Conservation (phyloP, 2,113 vertebrate species). For the Vulpes vulpes region DNA sequence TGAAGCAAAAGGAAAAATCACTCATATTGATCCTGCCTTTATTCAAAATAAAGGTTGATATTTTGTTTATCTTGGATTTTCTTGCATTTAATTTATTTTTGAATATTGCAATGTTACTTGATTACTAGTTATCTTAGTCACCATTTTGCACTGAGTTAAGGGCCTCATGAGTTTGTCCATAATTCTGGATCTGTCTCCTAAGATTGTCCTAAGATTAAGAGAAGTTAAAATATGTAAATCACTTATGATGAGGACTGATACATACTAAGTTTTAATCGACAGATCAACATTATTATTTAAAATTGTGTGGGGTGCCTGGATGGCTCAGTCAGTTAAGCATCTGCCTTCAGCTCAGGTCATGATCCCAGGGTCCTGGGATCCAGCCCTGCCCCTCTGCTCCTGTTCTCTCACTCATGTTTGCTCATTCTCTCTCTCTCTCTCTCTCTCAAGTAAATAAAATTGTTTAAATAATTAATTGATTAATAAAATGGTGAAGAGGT, state of each 20-base stretch:
- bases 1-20: not conserved
- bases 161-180: no score
- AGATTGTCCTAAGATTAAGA: not conserved
- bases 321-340: no score
- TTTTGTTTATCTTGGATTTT: not conserved
- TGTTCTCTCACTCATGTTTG: no score
- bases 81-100: not conserved
- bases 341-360: no score
- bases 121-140: not conserved
- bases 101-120: not conserved
- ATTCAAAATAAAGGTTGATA: not conserved
- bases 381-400: no score
- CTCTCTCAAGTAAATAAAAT: no score
- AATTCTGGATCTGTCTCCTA: not conserved
- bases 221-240: not conserved
- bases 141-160: not conserved
- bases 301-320: not conserved
- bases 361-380: no score
- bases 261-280: not conserved
- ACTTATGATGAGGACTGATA: not conserved
- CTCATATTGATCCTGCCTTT: not conserved
- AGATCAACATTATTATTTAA: not conserved
- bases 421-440: no score
- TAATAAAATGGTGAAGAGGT: not conserved
- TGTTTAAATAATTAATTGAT: no score